phyloP scores from a whole-genome alignment of 2,797 vertebrate genomes.

The Mionectes olivaceus region DNA sequence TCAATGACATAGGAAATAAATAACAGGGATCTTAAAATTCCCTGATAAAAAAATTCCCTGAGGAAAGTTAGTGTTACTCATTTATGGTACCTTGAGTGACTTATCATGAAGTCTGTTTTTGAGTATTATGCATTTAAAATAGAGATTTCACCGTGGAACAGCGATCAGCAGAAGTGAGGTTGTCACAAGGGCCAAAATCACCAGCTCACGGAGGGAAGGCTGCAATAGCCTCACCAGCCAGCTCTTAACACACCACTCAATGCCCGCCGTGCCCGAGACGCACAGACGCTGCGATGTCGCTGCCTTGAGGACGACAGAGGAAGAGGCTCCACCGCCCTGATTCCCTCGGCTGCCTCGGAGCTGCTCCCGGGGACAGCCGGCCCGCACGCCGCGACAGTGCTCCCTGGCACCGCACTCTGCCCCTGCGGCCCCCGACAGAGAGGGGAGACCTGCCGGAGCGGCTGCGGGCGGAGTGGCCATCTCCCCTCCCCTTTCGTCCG shows the following conservation, averaged over 20 bases:
- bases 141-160: not conserved
- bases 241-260: too few relatives aligned
- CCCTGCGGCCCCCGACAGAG: not conserved
- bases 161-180: too few relatives aligned
- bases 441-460: not conserved
- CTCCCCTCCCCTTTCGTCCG: not conserved
- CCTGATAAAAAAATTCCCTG: not conserved
- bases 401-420: not conserved
- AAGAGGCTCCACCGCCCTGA: not conserved
- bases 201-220: rapidly evolving
- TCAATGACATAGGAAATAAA: not conserved
- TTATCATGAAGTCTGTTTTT: rapidly evolving
- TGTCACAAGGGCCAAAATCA: not conserved
- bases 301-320: rapidly evolving
- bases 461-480: too few relatives aligned
- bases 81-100: rapidly evolving
- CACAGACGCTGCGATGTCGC: not conserved
- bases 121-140: not conserved
- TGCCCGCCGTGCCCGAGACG: rapidly evolving
- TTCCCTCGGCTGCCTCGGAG: not conserved
- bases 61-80: not conserved
- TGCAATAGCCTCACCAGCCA: not conserved
- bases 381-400: too few relatives aligned
- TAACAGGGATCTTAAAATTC: not conserved
- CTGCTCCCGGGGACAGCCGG: not conserved